Evolutionary conservation across 2,888 invertebrate species (phyloP).

Genomic region (Capitulum mitella): DNA sequence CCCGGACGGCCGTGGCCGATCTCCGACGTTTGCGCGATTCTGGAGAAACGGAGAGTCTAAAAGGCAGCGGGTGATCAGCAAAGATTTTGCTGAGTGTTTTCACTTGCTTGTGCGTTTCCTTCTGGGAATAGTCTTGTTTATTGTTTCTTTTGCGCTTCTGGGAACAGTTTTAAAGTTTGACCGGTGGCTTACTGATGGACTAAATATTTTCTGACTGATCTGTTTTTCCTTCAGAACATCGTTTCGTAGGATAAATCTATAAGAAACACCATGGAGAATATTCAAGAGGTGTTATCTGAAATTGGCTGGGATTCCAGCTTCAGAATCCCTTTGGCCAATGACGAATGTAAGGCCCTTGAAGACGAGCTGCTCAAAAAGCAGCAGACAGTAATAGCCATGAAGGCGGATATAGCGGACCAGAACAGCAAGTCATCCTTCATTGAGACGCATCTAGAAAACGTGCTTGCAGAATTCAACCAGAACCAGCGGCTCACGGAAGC

Average conservation of each 20-base stretch:
- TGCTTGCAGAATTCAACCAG: not conserved
- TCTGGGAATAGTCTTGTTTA: too few relatives aligned
- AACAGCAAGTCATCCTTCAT: not conserved
- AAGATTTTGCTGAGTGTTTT: too few relatives aligned
- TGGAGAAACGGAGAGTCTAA: too few relatives aligned
- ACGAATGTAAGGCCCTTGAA: not conserved
- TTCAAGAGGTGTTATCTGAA: not conserved
- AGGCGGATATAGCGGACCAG: not conserved
- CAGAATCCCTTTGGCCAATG: not conserved
- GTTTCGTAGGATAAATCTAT: too few relatives aligned
- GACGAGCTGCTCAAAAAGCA: not conserved
- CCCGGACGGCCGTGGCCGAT: not conserved
- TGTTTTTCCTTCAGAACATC: too few relatives aligned
- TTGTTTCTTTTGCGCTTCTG: too few relatives aligned
- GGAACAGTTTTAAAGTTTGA: too few relatives aligned
- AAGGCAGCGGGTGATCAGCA: too few relatives aligned
- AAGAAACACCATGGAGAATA: not conserved
- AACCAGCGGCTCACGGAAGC: not conserved
- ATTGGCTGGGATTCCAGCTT: slow-evolving; percentile 1
- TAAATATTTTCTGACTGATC: too few relatives aligned
- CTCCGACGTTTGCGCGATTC: not conserved
- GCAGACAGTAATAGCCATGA: not conserved
- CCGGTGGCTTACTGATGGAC: too few relatives aligned
- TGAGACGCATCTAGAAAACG: not conserved
- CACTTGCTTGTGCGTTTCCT: too few relatives aligned